A percentile compares a stretch with the other conserved stretches of the same genome.
These are phyloP conservation scores for Gavialis gangeticus DNA, from an alignment of 2,113 vertebrate genomes.

Conservation along the genomic window DNA sequence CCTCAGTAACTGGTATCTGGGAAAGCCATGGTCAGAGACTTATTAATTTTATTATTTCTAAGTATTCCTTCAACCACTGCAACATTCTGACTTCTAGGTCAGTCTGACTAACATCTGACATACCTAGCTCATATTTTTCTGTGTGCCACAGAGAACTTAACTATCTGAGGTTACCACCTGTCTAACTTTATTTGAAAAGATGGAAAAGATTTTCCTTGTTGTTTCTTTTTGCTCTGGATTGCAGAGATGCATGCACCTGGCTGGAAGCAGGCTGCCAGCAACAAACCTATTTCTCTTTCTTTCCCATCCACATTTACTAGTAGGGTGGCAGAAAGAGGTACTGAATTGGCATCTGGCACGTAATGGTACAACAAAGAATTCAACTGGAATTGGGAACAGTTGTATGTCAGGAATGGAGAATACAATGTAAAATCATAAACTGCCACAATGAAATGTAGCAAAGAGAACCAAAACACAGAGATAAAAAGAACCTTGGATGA, in stretches of 20 bases:
- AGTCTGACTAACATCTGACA: neutral
- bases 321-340: neutral
- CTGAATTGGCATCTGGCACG: constrained; percentile 49
- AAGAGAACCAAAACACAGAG: neutral
- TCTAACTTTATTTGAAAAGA: neutral
- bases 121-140: neutral
- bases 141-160: neutral
- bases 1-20: neutral
- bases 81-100: neutral
- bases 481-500: neutral
- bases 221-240: neutral
- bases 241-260: neutral
- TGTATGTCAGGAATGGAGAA: constrained; percentile 13
- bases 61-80: neutral
- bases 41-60: neutral
- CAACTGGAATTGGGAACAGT: constrained; percentile 42
- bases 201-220: neutral
- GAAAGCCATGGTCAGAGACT: neutral
- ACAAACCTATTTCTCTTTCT: neutral
- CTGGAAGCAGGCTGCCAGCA: neutral
- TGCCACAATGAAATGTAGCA: neutral
- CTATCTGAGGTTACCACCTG: neutral
- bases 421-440: constrained; percentile 3
- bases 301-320: constrained; percentile 35
- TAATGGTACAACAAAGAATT: constrained; percentile 27